Evolutionary conservation across 2,113 vertebrate genomes (phyloP), one percentile per base, ranked within the genome.

Genomic region (Desmodus rotundus): DNA sequence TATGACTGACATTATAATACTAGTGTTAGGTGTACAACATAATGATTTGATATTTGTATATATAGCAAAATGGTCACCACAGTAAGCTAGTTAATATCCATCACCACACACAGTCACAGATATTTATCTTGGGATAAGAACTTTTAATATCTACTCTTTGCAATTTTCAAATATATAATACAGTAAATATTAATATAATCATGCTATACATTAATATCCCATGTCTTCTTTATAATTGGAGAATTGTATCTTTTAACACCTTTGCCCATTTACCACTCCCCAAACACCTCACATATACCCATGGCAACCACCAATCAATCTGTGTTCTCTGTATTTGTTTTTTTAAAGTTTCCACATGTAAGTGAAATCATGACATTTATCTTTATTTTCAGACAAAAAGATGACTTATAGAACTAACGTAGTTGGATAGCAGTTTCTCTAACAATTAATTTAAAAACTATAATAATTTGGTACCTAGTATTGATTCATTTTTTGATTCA

Each of bases 371-470:
- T 61, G 22, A 2, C 72, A 52, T 63, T 54, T 73, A 22, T 82
- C 20, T 73, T 58, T 50, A 92, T 47, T 94, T 80, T 93, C 20
- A 82, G 17, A 77, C 11, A 95, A 89, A 95, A 93, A 87, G 28
- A 85, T 72, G 52, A 89, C 13, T 86, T 86, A 33, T 2, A 86
- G 82, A 73, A 67, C 82, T 87, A 85, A 77, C 15, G 31, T 41
- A 89, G 33, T 61, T 83, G 3, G 17, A 47, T 43, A 88, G 47
- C 36, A 95, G 12, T 41, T 95, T 61, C 38, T 92, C 70, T 58
- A 86, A n/a, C 63, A 95, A 91, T 93, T 87, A 78, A 43, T 41
- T 80, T 86, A 47, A 94, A 94, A 52, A 83, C 33, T 90, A 17
- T 24, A 82, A 36, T 88, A 96, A 87, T 45, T 50, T 95, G 38